Evolutionary conservation across 2,888 invertebrate genomes (phyloP), one percentile per base, ranked within the genome.

Genomic region (Tolmerus cingulatus): DNA sequence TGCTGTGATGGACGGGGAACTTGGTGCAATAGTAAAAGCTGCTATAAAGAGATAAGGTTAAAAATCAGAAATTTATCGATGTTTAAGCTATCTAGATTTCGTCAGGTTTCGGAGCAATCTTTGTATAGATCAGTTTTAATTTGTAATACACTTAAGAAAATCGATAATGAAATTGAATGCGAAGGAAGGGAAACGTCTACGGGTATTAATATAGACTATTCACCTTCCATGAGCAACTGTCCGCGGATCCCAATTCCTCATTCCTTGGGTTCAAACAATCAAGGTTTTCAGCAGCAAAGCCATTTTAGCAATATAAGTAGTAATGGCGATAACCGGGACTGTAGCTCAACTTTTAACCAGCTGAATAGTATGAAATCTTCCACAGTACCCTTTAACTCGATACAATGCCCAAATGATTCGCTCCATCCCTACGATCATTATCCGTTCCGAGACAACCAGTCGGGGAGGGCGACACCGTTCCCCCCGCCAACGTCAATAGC

Each of bases 21-120:
- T 89, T 96, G 97, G 95, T 96, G 97, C 92, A 95, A 96, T 91
- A 96, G 96, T 89, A 94, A 95, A 87, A 96, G 96, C 88, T 97
- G 97, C 92, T 97, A 97, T 93, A 95, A 97, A 91, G 97, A 97
- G 91, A 94, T 97, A 89, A 95, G 98, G 87, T 95, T 97, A 91
- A 97, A 97, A 91, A 97, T 98, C 91, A 95, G 98, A 92, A 97
- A 98, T 92, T 95, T 98, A 89, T 98, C 97, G 89, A 97, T 98
- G 95, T 96, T 96, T 92, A 98, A 98, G 93, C 93, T 98, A 89
- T 96, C 97, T 91, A 95, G 97, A 90, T 96, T 97, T 91, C 95
- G 97, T 87, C 97, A 97, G 92, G 96, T 96, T 90, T 96, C 97
- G 87, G 98, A 98, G 92, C 97, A 98, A 74, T 97, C 97, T 88